Evolutionary conservation across 2,888 invertebrate genomes (phyloP), one percentile per base, ranked within the genome.

Genomic region (Xylota segnis): DNA sequence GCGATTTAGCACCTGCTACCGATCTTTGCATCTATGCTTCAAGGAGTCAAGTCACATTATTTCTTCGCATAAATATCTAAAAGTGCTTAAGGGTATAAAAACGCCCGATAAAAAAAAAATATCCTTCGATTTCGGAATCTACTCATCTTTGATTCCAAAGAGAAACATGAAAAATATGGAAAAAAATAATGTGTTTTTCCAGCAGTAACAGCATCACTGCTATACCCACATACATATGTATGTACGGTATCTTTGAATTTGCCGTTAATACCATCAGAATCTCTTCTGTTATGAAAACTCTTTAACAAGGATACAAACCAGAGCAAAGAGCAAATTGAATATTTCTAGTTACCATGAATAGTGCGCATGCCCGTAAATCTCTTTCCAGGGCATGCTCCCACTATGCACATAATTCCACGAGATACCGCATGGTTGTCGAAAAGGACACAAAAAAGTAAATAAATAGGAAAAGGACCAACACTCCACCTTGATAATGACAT

Each of bases 381-480:
- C 27, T 40, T 74, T 74, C 74, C 74, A 74, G 74, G 74, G 74
- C 74, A 74, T 74, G 74, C 74, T 74, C 74, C 29, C 23, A 56
- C 23, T 29, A 54, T 74, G 43, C 32, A 65, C 12, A 45, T 32
- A 45, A 16, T 34, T 65, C 34, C 29, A 45, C 10, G 54, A 63
- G 63, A 54, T 43, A 74, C 43, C 63, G 34, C 74, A 54, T 74
- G 63, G 54, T 34, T 74, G 43, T 74, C 18, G 18, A 52, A 61
- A 61, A 37, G 4, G 27, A 40, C 14, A 14, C 18, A n/a, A n/a
- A 66, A 40, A 47, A 40, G 40, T 23, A 29, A 40, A 37, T 16
- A 50, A 37, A 66, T 58, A 61, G 23, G 43, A 43, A 50, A 65
- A 18, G 50, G 47, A 50, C 68, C 45, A 70, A 5, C 56, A 70